Evolutionary conservation across 2,888 invertebrate genomes (phyloP), one percentile per base, ranked within the genome.

Genomic region (Operophtera brumata): DNA sequence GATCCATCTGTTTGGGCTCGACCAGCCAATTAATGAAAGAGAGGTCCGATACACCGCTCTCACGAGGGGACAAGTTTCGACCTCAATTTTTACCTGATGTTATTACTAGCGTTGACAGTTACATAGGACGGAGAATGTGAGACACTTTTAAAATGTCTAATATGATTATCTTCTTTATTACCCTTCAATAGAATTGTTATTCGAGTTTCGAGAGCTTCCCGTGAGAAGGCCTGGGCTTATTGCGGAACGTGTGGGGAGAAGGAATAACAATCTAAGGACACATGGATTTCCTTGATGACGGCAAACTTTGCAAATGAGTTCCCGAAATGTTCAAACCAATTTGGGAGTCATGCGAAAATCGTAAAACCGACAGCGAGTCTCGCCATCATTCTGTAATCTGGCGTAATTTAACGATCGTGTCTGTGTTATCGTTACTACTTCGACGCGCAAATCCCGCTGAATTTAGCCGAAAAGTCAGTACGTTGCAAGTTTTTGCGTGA

Each of bases 21-120:
- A 79, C 73, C 77, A 69, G 76, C 80, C 81, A 84, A 86, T 84
- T 85, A 83, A 82, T 75, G 79, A 80, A 74, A 79, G 82, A 82
- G 85, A 84, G 75, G 73, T 71, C 74, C 70, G 76, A 82, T 81
- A 78, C 76, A 61, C 66, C 79, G 66, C 70, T 77, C 72, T 75
- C 78, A 69, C 62, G 67, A 71, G 73, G 79, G 82, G 83, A 78
- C 79, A 77, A 78, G 72, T 77, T 82, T 66, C 74, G 77, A 74
- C 75, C 75, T 75, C 75, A 81, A 83, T 84, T 88, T 88, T 86
- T 89, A 88, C 88, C 88, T 88, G 89, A 80, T 77, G 79, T 83
- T 82, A 84, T 83, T 80, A 79, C 80, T 67, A 73, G 73, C 78
- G 84, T 78, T 82, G 86, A 85, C 84, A 83, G 79, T 80, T 82